These are phyloP conservation scores for Dysdera silvatica DNA, from an alignment of 1,140 invertebrate genomes.

Conservation along the genomic window DNA sequence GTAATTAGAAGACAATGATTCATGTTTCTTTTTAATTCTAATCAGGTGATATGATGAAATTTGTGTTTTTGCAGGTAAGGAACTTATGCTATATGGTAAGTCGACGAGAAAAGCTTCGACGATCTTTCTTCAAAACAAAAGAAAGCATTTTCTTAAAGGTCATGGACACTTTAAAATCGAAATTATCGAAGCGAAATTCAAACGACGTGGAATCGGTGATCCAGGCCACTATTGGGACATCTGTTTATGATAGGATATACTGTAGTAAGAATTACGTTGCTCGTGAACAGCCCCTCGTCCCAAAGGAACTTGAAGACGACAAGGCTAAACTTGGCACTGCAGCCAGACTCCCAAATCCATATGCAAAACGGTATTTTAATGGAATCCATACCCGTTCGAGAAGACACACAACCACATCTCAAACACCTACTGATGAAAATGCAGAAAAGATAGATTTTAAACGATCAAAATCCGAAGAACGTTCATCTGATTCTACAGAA, in stretches of 20 bases:
- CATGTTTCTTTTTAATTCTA: no score
- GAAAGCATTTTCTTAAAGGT: constrained; percentile 92
- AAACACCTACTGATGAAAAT: background rate
- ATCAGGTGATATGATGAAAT: no score
- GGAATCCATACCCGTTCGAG: constrained; percentile 12
- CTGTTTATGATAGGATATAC: constrained; percentile 77
- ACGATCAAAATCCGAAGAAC: no score
- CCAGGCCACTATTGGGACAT: constrained; percentile 78
- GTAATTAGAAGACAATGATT: no score
- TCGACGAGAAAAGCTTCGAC: constrained; percentile 81
- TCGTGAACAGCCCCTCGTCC: no score
- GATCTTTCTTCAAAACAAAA: constrained; percentile 72
- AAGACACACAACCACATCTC: constrained; percentile 16
- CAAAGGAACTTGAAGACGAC: constrained; percentile 8
- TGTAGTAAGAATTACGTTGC: no score
- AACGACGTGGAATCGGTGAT: constrained; percentile 62
- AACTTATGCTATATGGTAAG: constrained; percentile 98
- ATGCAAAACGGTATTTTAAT: constrained; percentile 32
- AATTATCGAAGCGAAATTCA: constrained; percentile 48
- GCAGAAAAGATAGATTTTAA: constrained; percentile 6
- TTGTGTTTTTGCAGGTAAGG: constrained; percentile 54
- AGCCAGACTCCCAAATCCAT: constrained; percentile 27
- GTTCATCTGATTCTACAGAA: constrained; percentile 10
- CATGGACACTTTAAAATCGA: constrained; percentile 37
- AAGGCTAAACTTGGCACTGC: background rate